Evolutionary conservation across 2,888 invertebrate species (phyloP).

Genomic region (Plebejus argus): DNA sequence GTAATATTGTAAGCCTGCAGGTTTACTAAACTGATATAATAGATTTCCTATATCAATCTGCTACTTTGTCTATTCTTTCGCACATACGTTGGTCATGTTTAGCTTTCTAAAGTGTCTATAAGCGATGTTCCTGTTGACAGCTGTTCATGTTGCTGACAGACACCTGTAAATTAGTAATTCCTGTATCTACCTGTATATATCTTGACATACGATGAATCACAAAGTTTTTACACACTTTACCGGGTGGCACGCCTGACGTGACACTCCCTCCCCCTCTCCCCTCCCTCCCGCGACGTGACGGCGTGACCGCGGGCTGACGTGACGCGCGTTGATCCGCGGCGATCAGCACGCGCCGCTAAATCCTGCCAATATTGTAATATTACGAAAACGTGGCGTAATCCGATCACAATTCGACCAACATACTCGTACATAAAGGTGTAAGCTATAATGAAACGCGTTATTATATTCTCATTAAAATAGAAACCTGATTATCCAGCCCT

Average conservation of each 20-base stretch:
- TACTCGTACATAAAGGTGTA: too few relatives aligned
- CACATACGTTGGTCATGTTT: too few relatives aligned
- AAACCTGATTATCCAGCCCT: too few relatives aligned
- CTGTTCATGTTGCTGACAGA: too few relatives aligned
- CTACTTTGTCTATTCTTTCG: too few relatives aligned
- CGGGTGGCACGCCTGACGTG: neutral
- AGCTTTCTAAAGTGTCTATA: too few relatives aligned
- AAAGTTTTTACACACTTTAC: neutral
- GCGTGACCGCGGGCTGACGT: constrained; percentile 18
- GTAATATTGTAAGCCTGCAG: too few relatives aligned
- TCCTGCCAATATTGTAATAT: constrained; percentile 9
- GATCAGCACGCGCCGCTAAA: constrained; percentile 1
- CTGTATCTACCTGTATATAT: neutral
- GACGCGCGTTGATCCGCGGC: neutral
- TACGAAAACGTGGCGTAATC: neutral
- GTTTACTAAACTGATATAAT: too few relatives aligned
- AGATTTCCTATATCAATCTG: too few relatives aligned
- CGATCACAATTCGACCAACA: neutral
- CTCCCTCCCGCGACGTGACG: neutral
- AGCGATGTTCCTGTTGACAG: too few relatives aligned
- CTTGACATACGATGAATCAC: neutral
- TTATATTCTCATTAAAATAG: neutral
- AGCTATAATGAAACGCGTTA: neutral
- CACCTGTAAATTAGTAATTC: neutral
- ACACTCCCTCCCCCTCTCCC: neutral